Conservation (phyloP, 2,113 vertebrate species). For the Vombatus ursinus region DNA sequence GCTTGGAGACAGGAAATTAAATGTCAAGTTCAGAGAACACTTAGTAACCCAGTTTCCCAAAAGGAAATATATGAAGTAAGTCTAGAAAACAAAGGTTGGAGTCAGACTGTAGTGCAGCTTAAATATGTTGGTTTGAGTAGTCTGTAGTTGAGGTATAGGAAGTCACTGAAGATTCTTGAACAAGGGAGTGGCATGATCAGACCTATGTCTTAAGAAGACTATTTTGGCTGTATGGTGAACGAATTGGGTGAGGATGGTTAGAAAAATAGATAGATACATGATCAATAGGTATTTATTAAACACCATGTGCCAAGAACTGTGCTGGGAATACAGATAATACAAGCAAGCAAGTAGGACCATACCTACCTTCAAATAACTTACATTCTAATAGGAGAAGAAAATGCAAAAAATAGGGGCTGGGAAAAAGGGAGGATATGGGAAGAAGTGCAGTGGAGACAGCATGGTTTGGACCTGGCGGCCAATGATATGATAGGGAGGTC, state of each 20-base stretch:
- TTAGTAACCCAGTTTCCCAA: background rate
- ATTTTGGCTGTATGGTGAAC: background rate
- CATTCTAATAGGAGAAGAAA: constrained; percentile 3
- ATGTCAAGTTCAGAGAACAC: background rate
- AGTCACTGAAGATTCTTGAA: background rate
- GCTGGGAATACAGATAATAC: background rate
- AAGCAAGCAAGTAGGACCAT: no score
- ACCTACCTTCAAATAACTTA: background rate
- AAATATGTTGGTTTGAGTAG: background rate
- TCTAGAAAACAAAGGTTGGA: background rate
- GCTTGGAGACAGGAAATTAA: background rate
- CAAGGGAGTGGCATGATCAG: background rate
- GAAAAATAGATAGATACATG: background rate
- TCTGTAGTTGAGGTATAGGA: background rate
- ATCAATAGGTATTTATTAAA: background rate
- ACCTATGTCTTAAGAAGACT: background rate
- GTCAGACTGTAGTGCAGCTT: background rate
- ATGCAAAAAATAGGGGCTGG: background rate
- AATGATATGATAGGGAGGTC: no score
- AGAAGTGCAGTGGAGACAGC: background rate
- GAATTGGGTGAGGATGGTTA: background rate
- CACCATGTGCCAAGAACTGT: background rate
- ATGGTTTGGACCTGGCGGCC: background rate
- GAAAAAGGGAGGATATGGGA: background rate
- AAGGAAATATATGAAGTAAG: background rate